These are phyloP conservation scores for Conger conger DNA, from an alignment of 2,113 vertebrate genomes.

Conservation along the genomic window DNA sequence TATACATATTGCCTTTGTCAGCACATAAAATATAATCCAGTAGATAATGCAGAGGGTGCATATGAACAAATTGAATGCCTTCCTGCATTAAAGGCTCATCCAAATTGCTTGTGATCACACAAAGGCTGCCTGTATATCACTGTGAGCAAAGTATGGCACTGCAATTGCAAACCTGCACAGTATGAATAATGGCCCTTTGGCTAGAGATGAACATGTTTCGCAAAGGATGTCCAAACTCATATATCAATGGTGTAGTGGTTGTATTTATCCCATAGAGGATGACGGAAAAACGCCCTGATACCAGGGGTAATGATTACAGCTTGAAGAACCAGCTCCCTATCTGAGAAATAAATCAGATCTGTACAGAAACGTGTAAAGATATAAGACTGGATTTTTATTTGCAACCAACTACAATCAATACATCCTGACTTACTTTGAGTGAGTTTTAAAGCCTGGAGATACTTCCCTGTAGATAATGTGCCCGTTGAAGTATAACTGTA, in stretches of 20 bases:
- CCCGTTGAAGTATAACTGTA: background rate
- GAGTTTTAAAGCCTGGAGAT: background rate
- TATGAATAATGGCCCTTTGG: slow-evolving; percentile 18
- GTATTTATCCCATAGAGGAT: slow-evolving; percentile 13
- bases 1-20: background rate
- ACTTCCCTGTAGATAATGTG: background rate
- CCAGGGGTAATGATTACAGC: slow-evolving; percentile 36
- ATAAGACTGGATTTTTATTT: background rate
- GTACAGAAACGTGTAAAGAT: slow-evolving; percentile 35
- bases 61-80: background rate
- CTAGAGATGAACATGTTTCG: slow-evolving; percentile 35
- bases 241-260: slow-evolving; percentile 31
- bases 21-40: background rate
- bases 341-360: slow-evolving; percentile 26
- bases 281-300: background rate
- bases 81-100: background rate
- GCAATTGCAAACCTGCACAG: background rate
- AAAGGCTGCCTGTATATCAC: background rate
- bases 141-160: slow-evolving; percentile 7
- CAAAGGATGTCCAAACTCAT: slow-evolving; percentile 32
- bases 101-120: slow-evolving; percentile 16
- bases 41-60: background rate
- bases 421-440: background rate
- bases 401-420: background rate
- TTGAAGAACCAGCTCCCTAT: slow-evolving; percentile 40